These are phyloP conservation scores for Allygus modestus DNA, from an alignment of 2,888 invertebrate species.

Conservation along the genomic window DNA sequence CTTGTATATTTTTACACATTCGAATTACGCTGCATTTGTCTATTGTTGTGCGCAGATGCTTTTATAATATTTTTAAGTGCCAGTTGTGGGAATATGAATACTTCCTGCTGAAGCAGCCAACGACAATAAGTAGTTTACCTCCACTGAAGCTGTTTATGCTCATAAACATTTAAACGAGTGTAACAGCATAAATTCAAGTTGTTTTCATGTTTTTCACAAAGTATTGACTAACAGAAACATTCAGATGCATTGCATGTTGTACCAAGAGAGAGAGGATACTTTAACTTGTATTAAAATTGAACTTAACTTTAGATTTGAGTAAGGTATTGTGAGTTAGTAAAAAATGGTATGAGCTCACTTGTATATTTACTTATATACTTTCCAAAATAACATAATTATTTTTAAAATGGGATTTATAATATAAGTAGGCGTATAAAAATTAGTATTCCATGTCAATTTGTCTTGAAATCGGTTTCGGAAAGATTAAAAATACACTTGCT, in stretches of 20 bases:
- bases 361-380: no score
- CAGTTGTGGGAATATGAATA: constrained; percentile 48
- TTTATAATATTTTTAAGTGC: constrained; percentile 47
- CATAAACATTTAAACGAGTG: not conserved
- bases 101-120: constrained; percentile 37
- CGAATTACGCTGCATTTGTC: constrained; percentile 58
- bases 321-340: no score
- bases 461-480: no score
- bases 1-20: constrained; percentile 59
- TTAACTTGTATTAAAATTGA: no score
- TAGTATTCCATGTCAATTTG: no score
- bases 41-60: constrained; percentile 54
- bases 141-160: constrained; percentile 12
- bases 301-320: no score
- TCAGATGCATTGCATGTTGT: not conserved
- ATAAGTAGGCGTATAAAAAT: no score
- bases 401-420: no score
- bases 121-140: constrained; percentile 51
- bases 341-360: no score
- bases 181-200: not conserved
- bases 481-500: no score
- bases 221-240: not conserved
- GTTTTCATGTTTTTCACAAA: not conserved
- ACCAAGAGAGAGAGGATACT: no score
- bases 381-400: no score